Base-by-base conservation (phyloP, 2,888 invertebrate species). In the Helobdella robusta region DNA sequence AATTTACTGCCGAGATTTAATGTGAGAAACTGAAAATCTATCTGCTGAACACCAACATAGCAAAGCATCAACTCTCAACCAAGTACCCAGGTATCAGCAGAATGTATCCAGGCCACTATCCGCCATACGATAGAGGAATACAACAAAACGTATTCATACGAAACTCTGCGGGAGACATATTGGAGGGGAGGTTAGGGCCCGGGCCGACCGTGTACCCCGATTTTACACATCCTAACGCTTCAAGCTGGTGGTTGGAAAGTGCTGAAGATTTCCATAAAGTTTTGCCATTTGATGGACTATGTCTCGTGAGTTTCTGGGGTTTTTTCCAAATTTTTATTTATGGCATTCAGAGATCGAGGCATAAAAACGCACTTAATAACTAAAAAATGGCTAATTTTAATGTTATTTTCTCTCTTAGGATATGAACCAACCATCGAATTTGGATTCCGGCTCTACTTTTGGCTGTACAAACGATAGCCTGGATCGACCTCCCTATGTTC, bases 51-150 rank as follows among this genome's bases (percentile, higher is more conserved):
- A n/a, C n/a, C n/a, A n/a, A n/a, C n/a, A n/a, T n/a, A n/a, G n/a
- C n/a, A n/a, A n/a, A n/a, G n/a, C n/a, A n/a, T n/a, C n/a, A n/a
- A n/a, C n/a, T n/a, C n/a, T n/a, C n/a, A n/a, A n/a, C n/a, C n/a
- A n/a, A n/a, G n/a, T n/a, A n/a, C n/a, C n/a, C n/a, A n/a, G n/a
- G n/a, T n/a, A n/a, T n/a, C n/a, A n/a, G n/a, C n/a, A n/a, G n/a
- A n/a, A n/a, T n/a, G n/a, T n/a, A n/a, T n/a, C 77, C 82, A 0
- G 88, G 87, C 0, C 81, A 83, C 0, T 91, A 89, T 75, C 83
- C 84, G 0, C 88, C 90, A 0, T 89, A 83, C 76, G 88, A 89
- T 71, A 84, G 85, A 62, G 90, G 89, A 0, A 72, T 88, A 0
- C 83, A 84, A 67, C 81, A 85, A 81, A 84, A 85, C 67, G 82